phyloP scores from a whole-genome alignment of 2,888 invertebrate genomes.

The Acrobasis consociella region DNA sequence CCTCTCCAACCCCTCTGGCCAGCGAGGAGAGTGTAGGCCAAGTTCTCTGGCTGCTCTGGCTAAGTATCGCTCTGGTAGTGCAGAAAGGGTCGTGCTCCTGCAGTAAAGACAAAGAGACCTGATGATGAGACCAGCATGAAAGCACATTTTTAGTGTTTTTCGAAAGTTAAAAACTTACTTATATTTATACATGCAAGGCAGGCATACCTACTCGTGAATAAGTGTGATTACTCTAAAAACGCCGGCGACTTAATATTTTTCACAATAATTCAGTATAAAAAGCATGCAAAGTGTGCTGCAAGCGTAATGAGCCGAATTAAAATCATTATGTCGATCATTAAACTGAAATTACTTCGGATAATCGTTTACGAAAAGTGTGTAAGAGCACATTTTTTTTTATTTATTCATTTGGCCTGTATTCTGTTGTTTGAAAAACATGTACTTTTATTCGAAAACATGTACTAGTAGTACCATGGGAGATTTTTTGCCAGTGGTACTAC shows the following conservation, averaged over 20 bases:
- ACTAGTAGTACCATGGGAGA: too few relatives aligned
- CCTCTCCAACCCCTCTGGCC: too few relatives aligned
- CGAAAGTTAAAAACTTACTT: not conserved
- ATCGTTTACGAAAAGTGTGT: not conserved
- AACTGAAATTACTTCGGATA: conserved; percentile 9
- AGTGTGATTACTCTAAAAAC: conserved; percentile 11
- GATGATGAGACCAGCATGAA: too few relatives aligned
- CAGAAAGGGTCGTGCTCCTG: too few relatives aligned
- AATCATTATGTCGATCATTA: conserved; percentile 12
- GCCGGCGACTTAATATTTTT: not conserved
- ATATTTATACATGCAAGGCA: not conserved
- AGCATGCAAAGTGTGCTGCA: conserved; percentile 2
- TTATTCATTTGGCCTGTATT: not conserved
- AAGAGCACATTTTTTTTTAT: not conserved
- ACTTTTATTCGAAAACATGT: too few relatives aligned
- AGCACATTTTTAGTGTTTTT: not conserved
- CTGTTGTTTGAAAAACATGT: too few relatives aligned
- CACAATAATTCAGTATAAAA: conserved; percentile 9
- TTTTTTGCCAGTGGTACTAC: too few relatives aligned
- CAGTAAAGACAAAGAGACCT: too few relatives aligned
- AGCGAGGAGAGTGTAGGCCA: too few relatives aligned
- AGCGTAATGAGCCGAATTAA: conserved; percentile 14
- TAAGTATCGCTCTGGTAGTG: too few relatives aligned
- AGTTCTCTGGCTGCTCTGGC: too few relatives aligned
- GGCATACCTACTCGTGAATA: not conserved